A percentile compares a stretch with the other conserved stretches of the same genome.
Conservation (phyloP, 2,797 vertebrate genomes). For the Melopsittacus undulatus region DNA sequence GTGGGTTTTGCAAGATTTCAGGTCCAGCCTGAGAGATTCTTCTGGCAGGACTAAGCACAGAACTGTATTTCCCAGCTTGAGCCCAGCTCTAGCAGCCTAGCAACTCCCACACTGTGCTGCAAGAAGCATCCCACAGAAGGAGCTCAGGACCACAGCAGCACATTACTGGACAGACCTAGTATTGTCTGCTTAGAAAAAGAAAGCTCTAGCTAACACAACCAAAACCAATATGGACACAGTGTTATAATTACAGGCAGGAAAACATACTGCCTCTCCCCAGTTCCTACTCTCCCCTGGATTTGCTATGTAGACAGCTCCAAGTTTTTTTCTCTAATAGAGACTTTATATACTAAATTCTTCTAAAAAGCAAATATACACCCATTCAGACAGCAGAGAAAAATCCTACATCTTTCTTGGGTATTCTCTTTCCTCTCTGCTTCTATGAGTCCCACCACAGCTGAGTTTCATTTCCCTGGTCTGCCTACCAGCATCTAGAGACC, state of each 20-base stretch:
- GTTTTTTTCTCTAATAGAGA: not conserved
- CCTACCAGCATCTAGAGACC: conserved; percentile 47
- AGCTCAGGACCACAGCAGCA: not conserved
- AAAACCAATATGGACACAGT: not conserved
- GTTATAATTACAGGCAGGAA: not conserved
- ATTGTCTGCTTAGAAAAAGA: not conserved
- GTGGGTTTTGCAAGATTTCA: not conserved
- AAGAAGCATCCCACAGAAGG: not conserved
- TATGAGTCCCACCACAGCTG: conserved; percentile 28
- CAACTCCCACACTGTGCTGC: not conserved
- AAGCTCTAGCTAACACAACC: not conserved
- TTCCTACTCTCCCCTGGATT: not conserved
- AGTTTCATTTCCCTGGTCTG: conserved; percentile 48
- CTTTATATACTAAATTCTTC: not conserved
- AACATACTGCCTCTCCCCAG: not conserved
- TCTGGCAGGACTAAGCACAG: not conserved
- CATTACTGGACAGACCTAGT: not conserved
- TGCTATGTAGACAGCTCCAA: not conserved
- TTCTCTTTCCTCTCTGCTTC: not conserved
- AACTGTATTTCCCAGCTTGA: not conserved
- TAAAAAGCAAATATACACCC: not conserved
- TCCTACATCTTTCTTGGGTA: not conserved
- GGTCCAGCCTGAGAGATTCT: not conserved
- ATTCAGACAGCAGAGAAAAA: not conserved
- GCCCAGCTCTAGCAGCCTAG: not conserved